These are phyloP conservation scores for Idris sp. DNA, from an alignment of 1,140 invertebrate genomes.

Conservation along the genomic window DNA sequence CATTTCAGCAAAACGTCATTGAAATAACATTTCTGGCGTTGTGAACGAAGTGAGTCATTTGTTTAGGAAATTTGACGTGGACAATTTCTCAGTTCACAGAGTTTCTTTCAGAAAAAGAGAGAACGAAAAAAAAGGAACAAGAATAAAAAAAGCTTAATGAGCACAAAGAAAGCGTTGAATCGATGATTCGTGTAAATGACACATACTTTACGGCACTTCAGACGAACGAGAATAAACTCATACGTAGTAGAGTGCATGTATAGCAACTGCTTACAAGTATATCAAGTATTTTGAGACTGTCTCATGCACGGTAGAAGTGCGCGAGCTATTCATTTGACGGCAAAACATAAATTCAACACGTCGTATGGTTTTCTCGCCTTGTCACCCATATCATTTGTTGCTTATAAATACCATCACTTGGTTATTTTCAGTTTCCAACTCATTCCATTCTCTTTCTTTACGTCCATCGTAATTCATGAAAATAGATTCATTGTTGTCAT, in stretches of 20 bases:
- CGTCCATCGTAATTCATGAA: conserved; percentile 12
- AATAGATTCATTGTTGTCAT: conserved; percentile 17
- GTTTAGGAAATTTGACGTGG: conserved; percentile 27
- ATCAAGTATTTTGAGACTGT: conserved; percentile 64
- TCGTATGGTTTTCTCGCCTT: conserved; percentile 73
- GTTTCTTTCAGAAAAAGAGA: no score
- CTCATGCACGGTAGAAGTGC: conserved; percentile 55
- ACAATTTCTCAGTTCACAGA: conserved; percentile 32
- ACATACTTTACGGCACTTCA: conserved; percentile 51
- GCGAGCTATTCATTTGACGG: conserved; percentile 66
- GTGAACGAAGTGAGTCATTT: conserved; percentile 10
- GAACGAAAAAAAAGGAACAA: conserved; percentile 18
- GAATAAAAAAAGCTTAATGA: background rate
- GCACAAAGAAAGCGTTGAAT: conserved; percentile 55
- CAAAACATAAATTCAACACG: conserved; percentile 73
- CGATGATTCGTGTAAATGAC: conserved; percentile 64
- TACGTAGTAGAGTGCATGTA: conserved; percentile 47
- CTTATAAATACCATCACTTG: conserved; percentile 72
- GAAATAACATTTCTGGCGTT: conserved; percentile 4
- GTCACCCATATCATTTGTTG: conserved; percentile 77
- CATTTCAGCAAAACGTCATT: conserved; percentile 4
- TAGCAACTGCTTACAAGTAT: conserved; percentile 59
- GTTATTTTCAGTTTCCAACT: conserved; percentile 62
- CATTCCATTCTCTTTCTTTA: conserved; percentile 34
- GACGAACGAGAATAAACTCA: conserved; percentile 61